Evolutionary conservation across 2,113 vertebrate genomes (phyloP), one percentile per base, ranked within the genome.

Genomic region (Coryphaenoides rupestris): DNA sequence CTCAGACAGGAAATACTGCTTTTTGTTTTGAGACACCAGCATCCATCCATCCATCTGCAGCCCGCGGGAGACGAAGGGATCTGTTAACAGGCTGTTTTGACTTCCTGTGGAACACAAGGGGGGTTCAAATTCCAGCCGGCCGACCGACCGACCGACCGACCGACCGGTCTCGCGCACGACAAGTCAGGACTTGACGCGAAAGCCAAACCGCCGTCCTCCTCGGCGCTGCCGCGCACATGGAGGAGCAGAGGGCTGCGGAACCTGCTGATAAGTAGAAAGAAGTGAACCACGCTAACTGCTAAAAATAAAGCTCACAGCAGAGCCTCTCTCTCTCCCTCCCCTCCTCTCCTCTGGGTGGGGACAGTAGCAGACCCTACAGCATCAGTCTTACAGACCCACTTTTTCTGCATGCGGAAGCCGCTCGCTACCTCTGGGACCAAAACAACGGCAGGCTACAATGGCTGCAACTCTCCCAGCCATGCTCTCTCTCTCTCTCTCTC

Each of bases 301-400:
- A 87, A 89, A 88, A 86, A 85, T 88, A 89, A 88, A 79, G 74
- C 65, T 63, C 77, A 67, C 68, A 21, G 66, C 74, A 80, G 81
- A 73, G 65, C 77, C 62, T 78, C 47, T n/a, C 40, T 12, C 65
- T 80, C 71, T 50, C 40, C 13, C 13, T 45, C 40, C 5, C 40
- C 19, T n/a, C 50, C 73, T 70, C 66, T 82, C 81, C 83, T 80
- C 71, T 45, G 77, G 81, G 82, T 79, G 56, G 65, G 75, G 69
- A 76, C 80, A 79, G 74, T 72, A 76, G 76, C 66, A 58, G 68
- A 58, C 55, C 81, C 78, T n/a, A 57, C 60, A 83, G 85, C 88
- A 85, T 88, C 83, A 79, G 82, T 87, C 87, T 85, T 84, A 68
- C 63, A 87, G 88, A 85, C 83, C 81, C 87, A 88, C 66, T 86